Evolutionary conservation across 2,113 vertebrate genomes (phyloP), one percentile per base, ranked within the genome.

Genomic region (Cnemophilus loriae): DNA sequence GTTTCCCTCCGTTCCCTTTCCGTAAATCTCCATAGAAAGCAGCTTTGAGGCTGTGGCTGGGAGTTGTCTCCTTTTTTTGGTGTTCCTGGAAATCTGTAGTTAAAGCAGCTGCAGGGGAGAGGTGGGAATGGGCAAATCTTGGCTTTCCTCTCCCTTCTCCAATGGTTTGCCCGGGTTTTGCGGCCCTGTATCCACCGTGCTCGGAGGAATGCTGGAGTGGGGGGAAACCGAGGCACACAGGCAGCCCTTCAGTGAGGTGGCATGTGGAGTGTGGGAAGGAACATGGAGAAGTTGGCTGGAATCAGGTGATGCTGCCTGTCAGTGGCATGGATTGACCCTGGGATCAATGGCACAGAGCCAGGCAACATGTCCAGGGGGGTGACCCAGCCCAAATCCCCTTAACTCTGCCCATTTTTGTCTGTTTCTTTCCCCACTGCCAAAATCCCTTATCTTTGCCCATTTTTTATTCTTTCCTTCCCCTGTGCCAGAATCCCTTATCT

Each of bases 61-160:
- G 77, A 90, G 90, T 59, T 86, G 92, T 93, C 90, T 87, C 28
- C 2, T 78, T 87, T 87, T 80, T 86, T 86, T 19, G 49, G 56
- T 3, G 2, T 69, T 86, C 33, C 61, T 94, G 93, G 96, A 67
- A 95, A 91, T 96, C 88, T 95, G 17, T 97, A 92, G 96, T 96
- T 94, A 95, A 95, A 92, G 57, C 22, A 1, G 8, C 33, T 22
- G 74, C 7, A 17, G 70, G 80, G 90, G 32, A 33, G 47, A 57
- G 78, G 42, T 39, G 83, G 71, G 70, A 68, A 80, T 16, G 88
- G 63, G 37, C 44, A n/a, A 77, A 85, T 80, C 65, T 67, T 49
- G 61, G 33, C 27, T 73, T 60, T 87, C 42, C 23, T 79, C 88
- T 61, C 33, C 74, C 57, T 47, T 42, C 1, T 11, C 44, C 2